Base-by-base conservation (phyloP, 2,797 vertebrate species). In the Microctenopoma steveboyesi region DNA sequence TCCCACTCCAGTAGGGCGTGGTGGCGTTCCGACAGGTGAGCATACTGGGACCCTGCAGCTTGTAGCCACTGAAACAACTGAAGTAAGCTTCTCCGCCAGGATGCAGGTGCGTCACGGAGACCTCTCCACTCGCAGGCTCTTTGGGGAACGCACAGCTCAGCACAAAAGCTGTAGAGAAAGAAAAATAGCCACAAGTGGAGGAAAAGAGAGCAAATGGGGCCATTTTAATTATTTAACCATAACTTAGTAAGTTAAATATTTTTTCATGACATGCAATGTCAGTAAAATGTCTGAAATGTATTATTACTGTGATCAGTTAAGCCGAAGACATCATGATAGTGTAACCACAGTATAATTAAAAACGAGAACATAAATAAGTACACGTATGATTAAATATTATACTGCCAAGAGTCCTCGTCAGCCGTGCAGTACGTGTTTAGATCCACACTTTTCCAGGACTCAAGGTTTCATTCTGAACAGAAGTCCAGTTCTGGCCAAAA, bases 1-100 rank as follows among this genome's bases (percentile, higher is more conserved):
- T 95, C 59, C 94, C 88, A 4, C 95, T 96, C 98, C 98, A 99
- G 91, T 97, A 97, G 43, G 97, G 97, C 1, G 93, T 95, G 15
- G 97, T 99, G 79, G 96, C 97, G 0, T 99, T 99, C 81, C 96
- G 94, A 79, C 98, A 99, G 14, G 89, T 89, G 22, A 99, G 94
- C 57, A 91, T 91, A 57, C 84, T 92, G 22, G 93, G 84, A 0
- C 98, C 97, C 48, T 94, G 95, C 46, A 98, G 87, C 79, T 95
- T 96, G 91, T 98, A 99, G 16, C 97, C 97, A 0, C 94, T 91
- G 64, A 94, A 76, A 18, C 98, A 99, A 79, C 66, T 92, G 90
- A 99, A 99, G 60, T 67, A 95, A 40, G 96, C 97, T 0, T 94
- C 94, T 51, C 96, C 97, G 0, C 96, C 95, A 0, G 96, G 91